Base-by-base conservation (phyloP, 2,113 vertebrate species). In the Sturnus vulgaris region DNA sequence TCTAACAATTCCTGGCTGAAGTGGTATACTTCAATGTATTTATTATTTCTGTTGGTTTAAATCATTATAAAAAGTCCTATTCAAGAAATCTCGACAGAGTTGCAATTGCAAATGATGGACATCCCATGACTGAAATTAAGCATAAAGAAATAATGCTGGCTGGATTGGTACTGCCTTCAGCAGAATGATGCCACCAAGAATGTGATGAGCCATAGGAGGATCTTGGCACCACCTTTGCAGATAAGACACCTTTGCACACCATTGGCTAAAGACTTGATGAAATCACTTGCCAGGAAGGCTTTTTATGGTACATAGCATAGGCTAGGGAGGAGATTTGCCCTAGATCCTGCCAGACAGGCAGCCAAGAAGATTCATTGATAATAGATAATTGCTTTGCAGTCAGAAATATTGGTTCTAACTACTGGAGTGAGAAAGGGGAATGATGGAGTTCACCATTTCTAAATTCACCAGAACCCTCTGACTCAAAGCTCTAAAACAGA, bases 11-110 rank as follows among this genome's bases (percentile, higher is more conserved):
- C 30, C 75, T 91, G 75, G 30, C 27, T 82, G 78, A 91, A 95
- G 84, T 66, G 47, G n/a, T 47, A 50, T 71, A 44, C 22, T 93
- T 92, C 65, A 57, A 71, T 46, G 40, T 90, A 73, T 90, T 90
- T 88, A 53, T 92, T 83, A 77, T 93, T 96, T 90, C 92, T 78
- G 35, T 77, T 71, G 42, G 16, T 86, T 94, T 75, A 86, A 92
- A 76, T 83, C 52, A 82, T 28, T 86, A 70, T 80, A 25, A 88
- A 77, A 90, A 59, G 18, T 79, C 52, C 15, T 59, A 24, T 66
- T 91, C 63, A 63, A 73, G 75, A 90, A 88, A 46, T 37, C 35
- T 73, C 78, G 59, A 10, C 8, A n/a, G 20, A 9, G 66, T 80
- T 94, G 88, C 73, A 81, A 80, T 78, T 56, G 52, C 22, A 60